Percentiles rank a stretch among this genome's conserved stretches.
phyloP scores from a whole-genome alignment of 2,888 invertebrate species.

The Nephrocerus scutellatus region DNA sequence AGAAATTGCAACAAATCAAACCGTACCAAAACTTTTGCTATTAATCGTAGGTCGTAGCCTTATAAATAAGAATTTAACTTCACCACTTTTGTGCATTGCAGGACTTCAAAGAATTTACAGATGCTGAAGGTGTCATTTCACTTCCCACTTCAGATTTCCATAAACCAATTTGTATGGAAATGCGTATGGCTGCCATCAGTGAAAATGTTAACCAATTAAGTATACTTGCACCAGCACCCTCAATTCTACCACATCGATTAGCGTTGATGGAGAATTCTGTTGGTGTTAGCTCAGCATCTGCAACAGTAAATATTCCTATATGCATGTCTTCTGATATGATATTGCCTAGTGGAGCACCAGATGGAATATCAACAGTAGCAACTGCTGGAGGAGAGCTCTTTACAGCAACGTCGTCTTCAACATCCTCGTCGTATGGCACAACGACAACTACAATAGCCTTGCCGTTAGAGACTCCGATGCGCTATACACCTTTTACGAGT shows the following conservation, averaged over 20 bases:
- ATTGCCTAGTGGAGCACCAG: constrained; percentile 16
- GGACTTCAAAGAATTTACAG: constrained; percentile 87
- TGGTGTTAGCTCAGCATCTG: constrained; percentile 19
- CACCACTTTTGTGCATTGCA: constrained; percentile 47
- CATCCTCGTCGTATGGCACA: constrained; percentile 44
- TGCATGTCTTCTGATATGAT: constrained; percentile 17
- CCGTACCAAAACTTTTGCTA: neutral
- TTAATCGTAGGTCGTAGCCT: neutral
- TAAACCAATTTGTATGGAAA: constrained; percentile 74
- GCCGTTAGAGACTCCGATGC: constrained; percentile 41
- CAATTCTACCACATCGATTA: constrained; percentile 22
- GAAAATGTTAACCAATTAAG: constrained; percentile 30
- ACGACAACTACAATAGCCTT: constrained; percentile 45
- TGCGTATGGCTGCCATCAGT: constrained; percentile 55
- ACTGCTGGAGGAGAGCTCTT: constrained; percentile 24
- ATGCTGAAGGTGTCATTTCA: constrained; percentile 83
- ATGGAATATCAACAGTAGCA: neutral
- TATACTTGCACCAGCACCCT: constrained; percentile 28
- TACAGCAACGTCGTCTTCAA: constrained; percentile 40
- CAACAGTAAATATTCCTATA: constrained; percentile 8
- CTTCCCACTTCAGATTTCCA: constrained; percentile 77
- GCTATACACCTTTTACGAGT: constrained; percentile 37
- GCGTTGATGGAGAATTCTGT: constrained; percentile 21
- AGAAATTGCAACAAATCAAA: neutral
- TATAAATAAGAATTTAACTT: neutral